Base-by-base conservation (phyloP, 2,888 invertebrate genomes). In the Drosophila borealis region DNA sequence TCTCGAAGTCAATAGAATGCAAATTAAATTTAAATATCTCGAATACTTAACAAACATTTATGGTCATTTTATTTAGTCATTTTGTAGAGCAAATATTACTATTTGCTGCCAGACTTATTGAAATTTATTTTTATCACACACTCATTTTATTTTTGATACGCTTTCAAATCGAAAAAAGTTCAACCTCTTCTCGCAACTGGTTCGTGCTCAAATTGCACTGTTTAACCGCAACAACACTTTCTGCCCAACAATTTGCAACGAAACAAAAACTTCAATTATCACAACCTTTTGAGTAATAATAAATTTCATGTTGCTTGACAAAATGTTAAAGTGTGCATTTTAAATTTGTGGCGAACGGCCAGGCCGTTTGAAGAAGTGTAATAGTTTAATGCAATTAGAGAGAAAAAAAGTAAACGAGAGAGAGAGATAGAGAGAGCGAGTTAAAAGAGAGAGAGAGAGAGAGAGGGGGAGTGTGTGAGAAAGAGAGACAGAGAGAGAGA, bases 11-110 rank as follows among this genome's bases (percentile, higher is more conserved):
- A 51, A 61, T 55, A 50, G 45, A 39, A 74, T 51, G 60, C 48
- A 74, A 72, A 68, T 74, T 14, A 39, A 45, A 49, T 56, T 49
- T 44, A 14, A 55, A 67, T 29, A 67, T 36, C 17, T 54, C n/a
- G 37, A 37, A 29, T 67, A 34, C 36, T 66, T 54, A 29, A n/a
- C 41, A 54, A 66, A 42, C 29, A 54, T 66, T 25, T 42, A 14
- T 29, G 41, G 14, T 59, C 41, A 14, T 53, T 51, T 42, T 61
- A n/a, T 17, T 34, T 29, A 8, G 29, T 8, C 29, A 29, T 29
- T 29, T 29, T 29, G 29, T 29, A 8, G 8, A 29, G 17, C 6
- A 51, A 51, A 53, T 50, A 39, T 42, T 42, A n/a, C 10, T 49
- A 36, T 48, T 19, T 19, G 45, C 11, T 11, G 29, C 29, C 29